Base-by-base conservation (phyloP, 1,140 invertebrate species). In the Trigoniulus corallinus region DNA sequence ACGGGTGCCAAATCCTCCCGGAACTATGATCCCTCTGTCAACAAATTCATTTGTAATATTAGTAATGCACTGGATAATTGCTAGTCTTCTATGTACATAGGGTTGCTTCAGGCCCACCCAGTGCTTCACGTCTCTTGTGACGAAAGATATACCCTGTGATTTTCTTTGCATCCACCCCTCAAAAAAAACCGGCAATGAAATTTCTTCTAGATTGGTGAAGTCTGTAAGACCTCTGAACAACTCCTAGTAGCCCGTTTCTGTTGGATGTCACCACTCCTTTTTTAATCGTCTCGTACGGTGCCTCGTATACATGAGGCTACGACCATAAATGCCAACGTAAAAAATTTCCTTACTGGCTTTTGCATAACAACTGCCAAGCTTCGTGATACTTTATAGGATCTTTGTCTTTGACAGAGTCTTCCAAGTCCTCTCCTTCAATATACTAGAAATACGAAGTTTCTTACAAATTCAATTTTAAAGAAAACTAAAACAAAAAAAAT, bases 1-100 rank as follows among this genome's bases (percentile, higher is more conserved):
- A 45, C 95, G 75, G 56, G 81, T 78, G 18, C 95, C 96, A 71
- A 99, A 99, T 23, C 96, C 94, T 54, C 93, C 93, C 29, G 96
- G 95, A 7, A 99, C 88, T 52, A 99, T 75, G 1, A 99, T 79
- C 53, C 94, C 95, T 67, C 82, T 87, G 59, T 51, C 73, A 71
- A 60, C 48, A 60, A 52, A 54, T 55, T 51, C 48, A 3, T 12
- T 10, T 47, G 4, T 20, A 23, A 41, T 10, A 42, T 20, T 47
- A n/a, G n/a, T n/a, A n/a, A n/a, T n/a, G n/a, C n/a, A n/a, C n/a
- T n/a, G n/a, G n/a, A n/a, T n/a, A n/a, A n/a, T n/a, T n/a, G n/a
- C n/a, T n/a, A n/a, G n/a, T n/a, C n/a, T n/a, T n/a, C n/a, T n/a
- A n/a, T n/a, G n/a, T n/a, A n/a, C n/a, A n/a, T n/a, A n/a, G n/a